Evolutionary conservation across 2,888 invertebrate species (phyloP).

Genomic region (Athetis lepigone): DNA sequence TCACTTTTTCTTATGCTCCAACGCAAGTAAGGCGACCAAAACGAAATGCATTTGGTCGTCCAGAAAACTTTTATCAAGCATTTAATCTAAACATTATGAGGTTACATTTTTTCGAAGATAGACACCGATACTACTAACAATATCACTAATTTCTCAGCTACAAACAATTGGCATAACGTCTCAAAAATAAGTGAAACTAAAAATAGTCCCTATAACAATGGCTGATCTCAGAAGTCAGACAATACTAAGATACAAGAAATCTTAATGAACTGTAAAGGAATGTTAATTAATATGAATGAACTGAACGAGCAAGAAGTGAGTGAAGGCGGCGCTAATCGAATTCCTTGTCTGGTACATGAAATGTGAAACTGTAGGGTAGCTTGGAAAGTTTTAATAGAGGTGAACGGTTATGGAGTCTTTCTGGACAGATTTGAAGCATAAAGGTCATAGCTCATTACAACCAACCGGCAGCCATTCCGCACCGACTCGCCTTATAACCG

Average conservation of each 20-base stretch:
- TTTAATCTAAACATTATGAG: no score
- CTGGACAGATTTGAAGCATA: no score
- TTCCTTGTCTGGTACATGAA: constrained; percentile 14
- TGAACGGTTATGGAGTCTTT: not conserved
- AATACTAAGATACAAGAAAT: constrained; percentile 49
- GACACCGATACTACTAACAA: not conserved
- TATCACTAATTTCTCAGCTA: constrained; percentile 26
- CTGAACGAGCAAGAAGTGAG: constrained; percentile 29
- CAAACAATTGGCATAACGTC: constrained; percentile 7
- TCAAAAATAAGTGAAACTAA: constrained; percentile 45
- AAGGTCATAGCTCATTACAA: no score
- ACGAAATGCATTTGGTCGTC: no score
- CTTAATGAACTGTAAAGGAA: constrained; percentile 54
- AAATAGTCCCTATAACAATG: constrained; percentile 38
- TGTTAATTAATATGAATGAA: constrained; percentile 49
- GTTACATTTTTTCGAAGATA: no score
- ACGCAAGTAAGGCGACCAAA: no score
- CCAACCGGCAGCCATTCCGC: no score
- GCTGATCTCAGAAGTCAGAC: constrained; percentile 43
- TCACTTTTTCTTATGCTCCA: no score
- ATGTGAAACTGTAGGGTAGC: not conserved
- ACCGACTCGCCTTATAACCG: no score
- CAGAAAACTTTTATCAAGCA: no score
- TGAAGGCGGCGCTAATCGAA: constrained; percentile 8
- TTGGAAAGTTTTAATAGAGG: not conserved